Evolutionary conservation across 35 echinoderm and acorn worm genomes (phyloP), one percentile per base, ranked within the genome.

Genomic region (Stichopus chloronotus): DNA sequence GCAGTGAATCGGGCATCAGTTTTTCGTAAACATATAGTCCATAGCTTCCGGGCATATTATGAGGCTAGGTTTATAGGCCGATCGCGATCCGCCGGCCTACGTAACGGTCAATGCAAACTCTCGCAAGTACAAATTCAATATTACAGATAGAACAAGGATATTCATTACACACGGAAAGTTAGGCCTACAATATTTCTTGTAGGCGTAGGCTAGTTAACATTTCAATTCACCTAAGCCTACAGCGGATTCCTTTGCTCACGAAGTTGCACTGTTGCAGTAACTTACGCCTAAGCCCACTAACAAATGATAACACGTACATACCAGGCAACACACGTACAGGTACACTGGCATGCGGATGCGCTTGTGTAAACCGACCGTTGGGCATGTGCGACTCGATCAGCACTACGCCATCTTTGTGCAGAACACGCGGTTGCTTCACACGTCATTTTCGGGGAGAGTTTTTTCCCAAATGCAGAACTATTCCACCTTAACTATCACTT

Each of bases 381-480:
- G 82, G 55, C 82, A 85, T 85, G 57, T 58, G 55, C 7, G 82
- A 58, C 55, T 56, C 55, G 55, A 24, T 85, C 22, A 56, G 56
- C 55, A 56, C 54, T 58, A 58, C 82, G 82, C 82, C 82, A 85
- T n/a, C 12, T 17, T 85, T 20, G n/a, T 85, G 82, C 17, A 85
- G 82, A 58, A 85, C 82, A 58, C 17, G 55, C 82, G 55, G 82
- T 85, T 85, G 55, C 17, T 58, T 58, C 20, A 59, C 19, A 58
- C 14, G 54, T 56, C 12, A 56, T 19, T 30, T 22, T 58, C 82
- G 82, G 54, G 7, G 8, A 20, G 55, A 23, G 4, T 19, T 85
- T 85, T 85, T 53, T 58, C 82, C 21, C 57, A 58, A 19, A 58
- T 22, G 21, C 56, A n/a, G 55, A 8, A 12, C 17, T 20, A 58